phyloP scores from a whole-genome alignment of 2,888 invertebrate species.

The Laothoe populi region DNA sequence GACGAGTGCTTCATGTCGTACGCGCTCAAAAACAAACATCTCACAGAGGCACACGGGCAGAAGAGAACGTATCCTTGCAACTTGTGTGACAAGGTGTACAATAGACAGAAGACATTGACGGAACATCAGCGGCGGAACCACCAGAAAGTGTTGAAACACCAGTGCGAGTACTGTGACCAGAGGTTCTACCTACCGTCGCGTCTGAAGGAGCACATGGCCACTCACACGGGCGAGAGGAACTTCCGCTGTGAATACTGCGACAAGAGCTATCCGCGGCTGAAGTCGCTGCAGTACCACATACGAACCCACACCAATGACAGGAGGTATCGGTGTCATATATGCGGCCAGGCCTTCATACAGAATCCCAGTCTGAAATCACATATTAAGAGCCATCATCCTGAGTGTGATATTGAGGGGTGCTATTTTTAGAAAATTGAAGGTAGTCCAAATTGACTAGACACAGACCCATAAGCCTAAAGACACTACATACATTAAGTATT shows the following conservation, averaged over 20 bases:
- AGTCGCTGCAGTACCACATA: constrained; percentile 85
- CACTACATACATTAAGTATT: no score
- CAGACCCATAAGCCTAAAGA: no score
- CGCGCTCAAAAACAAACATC: constrained; percentile 71
- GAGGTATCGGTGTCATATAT: constrained; percentile 82
- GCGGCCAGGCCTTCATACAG: constrained; percentile 85
- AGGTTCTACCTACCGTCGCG: constrained; percentile 77
- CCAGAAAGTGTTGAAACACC: constrained; percentile 76
- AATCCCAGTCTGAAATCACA: constrained; percentile 85
- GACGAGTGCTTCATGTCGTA: constrained; percentile 80
- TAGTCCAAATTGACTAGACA: not conserved
- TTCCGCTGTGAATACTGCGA: constrained; percentile 85
- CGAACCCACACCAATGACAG: constrained; percentile 85
- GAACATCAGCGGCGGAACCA: constrained; percentile 77
- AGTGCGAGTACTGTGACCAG: constrained; percentile 83
- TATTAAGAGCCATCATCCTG: constrained; percentile 83
- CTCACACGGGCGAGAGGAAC: constrained; percentile 83
- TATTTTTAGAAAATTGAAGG: constrained; percentile 44
- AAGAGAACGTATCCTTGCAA: constrained; percentile 75
- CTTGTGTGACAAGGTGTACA: constrained; percentile 77
- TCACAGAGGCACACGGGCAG: constrained; percentile 75
- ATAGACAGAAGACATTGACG: constrained; percentile 72
- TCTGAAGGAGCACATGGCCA: constrained; percentile 80
- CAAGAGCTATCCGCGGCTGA: constrained; percentile 85
- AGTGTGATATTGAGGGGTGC: constrained; percentile 72